Conservation (phyloP, 2,113 vertebrate genomes). For the Echinops telfairi region DNA sequence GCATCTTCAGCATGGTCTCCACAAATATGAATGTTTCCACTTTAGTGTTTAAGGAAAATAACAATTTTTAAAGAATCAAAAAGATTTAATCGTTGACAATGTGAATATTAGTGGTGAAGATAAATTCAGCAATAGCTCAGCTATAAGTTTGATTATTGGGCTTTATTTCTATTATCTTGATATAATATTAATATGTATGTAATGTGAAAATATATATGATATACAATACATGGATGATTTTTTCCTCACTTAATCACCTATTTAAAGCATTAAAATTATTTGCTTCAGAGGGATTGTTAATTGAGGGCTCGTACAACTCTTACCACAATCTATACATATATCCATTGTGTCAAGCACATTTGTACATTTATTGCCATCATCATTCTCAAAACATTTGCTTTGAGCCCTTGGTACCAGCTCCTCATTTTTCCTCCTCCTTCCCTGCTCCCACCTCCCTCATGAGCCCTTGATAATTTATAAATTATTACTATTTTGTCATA, state of each 20-base stretch:
- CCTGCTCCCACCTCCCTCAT: too few relatives aligned
- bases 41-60: constrained; percentile 73
- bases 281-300: not conserved
- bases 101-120: constrained; percentile 67
- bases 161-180: constrained; percentile 52
- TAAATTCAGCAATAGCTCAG: constrained; percentile 18
- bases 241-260: constrained; percentile 36
- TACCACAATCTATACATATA: too few relatives aligned
- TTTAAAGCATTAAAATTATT: not conserved
- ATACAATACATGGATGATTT: not conserved
- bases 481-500: too few relatives aligned
- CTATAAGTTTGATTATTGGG: constrained; percentile 47
- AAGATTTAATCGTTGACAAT: constrained; percentile 69
- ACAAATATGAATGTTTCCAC: constrained; percentile 72
- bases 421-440: too few relatives aligned
- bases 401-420: too few relatives aligned
- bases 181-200: not conserved
- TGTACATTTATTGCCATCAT: too few relatives aligned
- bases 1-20: constrained; percentile 63
- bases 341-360: too few relatives aligned
- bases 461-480: too few relatives aligned
- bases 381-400: too few relatives aligned
- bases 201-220: not conserved
- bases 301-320: too few relatives aligned
- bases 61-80: constrained; percentile 64